Evolutionary conservation across 2,113 vertebrate genomes (phyloP), one percentile per base, ranked within the genome.

Genomic region (Corapipo altera): DNA sequence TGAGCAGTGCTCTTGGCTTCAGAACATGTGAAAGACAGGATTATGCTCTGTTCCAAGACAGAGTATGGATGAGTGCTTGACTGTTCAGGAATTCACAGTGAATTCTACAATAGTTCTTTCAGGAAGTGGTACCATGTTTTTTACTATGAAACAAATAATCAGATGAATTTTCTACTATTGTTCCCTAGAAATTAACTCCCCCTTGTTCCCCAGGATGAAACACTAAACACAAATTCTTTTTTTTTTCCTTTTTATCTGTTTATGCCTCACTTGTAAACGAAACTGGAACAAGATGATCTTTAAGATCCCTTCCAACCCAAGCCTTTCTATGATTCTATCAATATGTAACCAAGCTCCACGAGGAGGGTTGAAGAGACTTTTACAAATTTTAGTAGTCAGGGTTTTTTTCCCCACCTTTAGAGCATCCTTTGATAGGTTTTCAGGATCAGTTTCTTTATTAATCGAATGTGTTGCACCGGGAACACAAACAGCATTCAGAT

Each of bases 361-460:
- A 46, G 23, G 15, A 84, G 17, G 19, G 22, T 0, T 74, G n/a
- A 88, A 77, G 52, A 37, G 30, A 35, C 30, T 72, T 80, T 13
- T 77, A 43, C 28, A 81, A 46, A 54, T 8, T 6, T 58, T 12
- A 65, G 44, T 30, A 51, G 18, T 61, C 33, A 66, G 39, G 2
- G 4, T 12, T 32, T 6, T 55, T 82, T 64, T 19, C 8, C 15
- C 44, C 51, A 86, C n/a, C 57, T 79, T 66, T 58, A 22, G 6
- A 67, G 6, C n/a, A 70, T 20, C 39, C 58, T 85, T 52, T 48
- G 85, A 70, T 24, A 58, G 23, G 59, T 55, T 88, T 90, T 48
- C 85, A 94, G 61, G 12, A 64, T 52, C 73, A 43, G 22, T 70
- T 73, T 84, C 39, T 77, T 85, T 89, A 90, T 85, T 83, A 90